phyloP scores from a whole-genome alignment of 1,140 invertebrate genomes.

The Frieseomelitta varia region DNA sequence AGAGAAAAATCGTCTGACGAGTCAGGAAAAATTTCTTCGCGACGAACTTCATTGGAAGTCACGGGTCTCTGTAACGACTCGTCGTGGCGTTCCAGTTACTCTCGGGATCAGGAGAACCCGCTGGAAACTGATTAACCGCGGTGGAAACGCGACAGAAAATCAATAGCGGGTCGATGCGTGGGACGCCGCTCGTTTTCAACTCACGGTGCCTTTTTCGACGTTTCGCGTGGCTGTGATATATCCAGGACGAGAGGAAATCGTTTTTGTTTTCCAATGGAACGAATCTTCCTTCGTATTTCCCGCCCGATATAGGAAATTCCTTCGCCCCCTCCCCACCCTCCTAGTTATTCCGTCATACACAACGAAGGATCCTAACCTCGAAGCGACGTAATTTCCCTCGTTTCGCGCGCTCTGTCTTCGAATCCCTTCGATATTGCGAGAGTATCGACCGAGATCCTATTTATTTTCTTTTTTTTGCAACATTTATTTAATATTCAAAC shows the following conservation, averaged over 20 bases:
- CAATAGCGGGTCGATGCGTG: conserved; percentile 36
- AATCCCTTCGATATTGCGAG: neutral
- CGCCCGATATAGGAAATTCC: no score
- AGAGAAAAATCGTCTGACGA: no score
- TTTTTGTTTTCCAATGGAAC: conserved; percentile 25
- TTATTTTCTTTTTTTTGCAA: no score
- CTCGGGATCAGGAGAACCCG: conserved; percentile 17
- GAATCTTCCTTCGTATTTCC: neutral
- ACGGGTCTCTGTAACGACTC: neutral
- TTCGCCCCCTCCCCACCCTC: no score
- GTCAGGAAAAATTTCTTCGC: neutral
- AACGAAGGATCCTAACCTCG: neutral
- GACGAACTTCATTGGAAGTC: neutral
- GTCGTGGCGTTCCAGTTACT: conserved; percentile 9
- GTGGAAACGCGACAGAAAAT: conserved; percentile 47
- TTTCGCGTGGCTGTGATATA: conserved; percentile 13
- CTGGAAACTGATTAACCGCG: conserved; percentile 43
- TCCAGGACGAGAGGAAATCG: conserved; percentile 43
- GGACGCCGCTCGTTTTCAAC: conserved; percentile 10
- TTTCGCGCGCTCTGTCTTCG: neutral
- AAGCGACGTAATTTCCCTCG: neutral
- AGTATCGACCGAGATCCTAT: no score
- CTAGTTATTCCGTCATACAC: neutral
- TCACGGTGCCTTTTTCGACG: conserved; percentile 1
- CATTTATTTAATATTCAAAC: no score